Evolutionary conservation across 2,113 vertebrate species (phyloP), one percentile per base, ranked within the genome.

Genomic region (Cinclus mexicanus): DNA sequence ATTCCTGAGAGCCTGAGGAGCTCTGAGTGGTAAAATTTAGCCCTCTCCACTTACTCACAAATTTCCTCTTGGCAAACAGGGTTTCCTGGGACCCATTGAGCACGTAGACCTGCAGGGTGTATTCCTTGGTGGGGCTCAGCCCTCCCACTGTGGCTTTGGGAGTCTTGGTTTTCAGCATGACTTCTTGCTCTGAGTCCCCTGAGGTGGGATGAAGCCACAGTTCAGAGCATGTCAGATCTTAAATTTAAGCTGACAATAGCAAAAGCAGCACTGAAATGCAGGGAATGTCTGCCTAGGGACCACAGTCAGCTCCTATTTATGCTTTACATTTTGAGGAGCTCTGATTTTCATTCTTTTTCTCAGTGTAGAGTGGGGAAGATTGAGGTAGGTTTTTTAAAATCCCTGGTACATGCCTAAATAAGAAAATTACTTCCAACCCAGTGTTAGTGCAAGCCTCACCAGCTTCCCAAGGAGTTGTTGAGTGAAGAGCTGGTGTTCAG

Each of bases 81-180:
- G 97, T 97, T 91, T 98, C 98, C 35, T 98, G 97, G 3, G 98
- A 99, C 59, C 98, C 98, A 0, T 98, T 98, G 55, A 99, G 98
- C 83, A 98, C 90, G 0, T 99, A 98, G 83, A 99, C 98, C 80
- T 99, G 99, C 69, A 99, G 97, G 0, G 95, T 97, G 76, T 99
- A 99, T 82, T 98, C 99, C 96, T 99, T 99, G 64, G 97, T 97
- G 64, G 99, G 98, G 97, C 98, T 98, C 94, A 99, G 97, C 12
- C 99, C 99, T 6, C 98, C 99, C 55, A 99, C 99, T 0, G 99
- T 99, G 12, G 98, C 99, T 76, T 99, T 98, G 47, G 98, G 98
- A 35, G 98, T 98, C 25, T 98, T 99, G 92, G 99, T 99, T 79
- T 98, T 99, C 97, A 99, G 97, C 99, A 99, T 99, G 95, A 99